Percentiles rank a stretch among this genome's conserved stretches.
Conservation (phyloP, 2,797 vertebrate species). For the Anabacerthia variegaticeps region DNA sequence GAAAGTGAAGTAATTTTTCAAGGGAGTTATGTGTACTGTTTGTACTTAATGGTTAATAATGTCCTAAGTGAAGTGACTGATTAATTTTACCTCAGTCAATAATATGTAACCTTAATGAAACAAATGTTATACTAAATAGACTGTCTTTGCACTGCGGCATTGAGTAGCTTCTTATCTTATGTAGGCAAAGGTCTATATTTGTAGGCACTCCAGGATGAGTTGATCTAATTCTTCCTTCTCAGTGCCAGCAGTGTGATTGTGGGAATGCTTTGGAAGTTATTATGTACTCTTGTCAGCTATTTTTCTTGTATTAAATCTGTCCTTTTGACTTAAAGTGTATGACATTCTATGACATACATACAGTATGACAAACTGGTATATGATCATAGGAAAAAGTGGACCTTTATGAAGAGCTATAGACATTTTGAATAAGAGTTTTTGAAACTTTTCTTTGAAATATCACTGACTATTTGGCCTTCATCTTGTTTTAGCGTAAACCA, state of each 20-base stretch:
- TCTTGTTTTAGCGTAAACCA: background rate
- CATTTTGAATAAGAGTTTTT: background rate
- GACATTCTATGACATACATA: background rate
- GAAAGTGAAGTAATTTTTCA: background rate
- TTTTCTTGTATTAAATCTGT: background rate
- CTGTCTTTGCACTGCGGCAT: background rate
- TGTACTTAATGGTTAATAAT: background rate
- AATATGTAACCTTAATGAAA: background rate
- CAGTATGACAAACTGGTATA: background rate
- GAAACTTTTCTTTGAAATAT: background rate
- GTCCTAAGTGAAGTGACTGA: background rate
- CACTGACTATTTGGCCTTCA: background rate
- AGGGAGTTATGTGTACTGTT: background rate
- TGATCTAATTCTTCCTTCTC: background rate
- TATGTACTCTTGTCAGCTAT: background rate
- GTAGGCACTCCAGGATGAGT: background rate
- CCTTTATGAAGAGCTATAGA: background rate
- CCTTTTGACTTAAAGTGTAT: background rate
- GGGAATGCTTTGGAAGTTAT: background rate
- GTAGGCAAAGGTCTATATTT: background rate
- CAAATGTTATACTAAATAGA: background rate
- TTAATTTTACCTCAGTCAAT: background rate
- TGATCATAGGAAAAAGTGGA: background rate
- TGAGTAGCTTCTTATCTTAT: background rate
- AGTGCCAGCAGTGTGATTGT: background rate